Conservation (phyloP, 2,113 vertebrate species). For the Zosterops hypoxanthus region DNA sequence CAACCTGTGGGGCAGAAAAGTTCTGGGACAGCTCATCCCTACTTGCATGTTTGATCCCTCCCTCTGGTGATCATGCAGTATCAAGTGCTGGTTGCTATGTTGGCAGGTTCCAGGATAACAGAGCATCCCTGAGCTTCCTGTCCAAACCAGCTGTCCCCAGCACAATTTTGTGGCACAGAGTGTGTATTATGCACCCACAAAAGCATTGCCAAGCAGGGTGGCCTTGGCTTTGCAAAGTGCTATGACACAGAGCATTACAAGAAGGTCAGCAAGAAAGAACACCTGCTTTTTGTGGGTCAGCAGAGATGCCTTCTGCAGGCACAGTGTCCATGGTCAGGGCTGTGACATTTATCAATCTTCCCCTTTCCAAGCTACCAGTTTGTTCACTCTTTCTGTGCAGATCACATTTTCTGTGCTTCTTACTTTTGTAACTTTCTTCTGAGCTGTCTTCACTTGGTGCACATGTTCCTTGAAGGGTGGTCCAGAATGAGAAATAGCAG, state of each 20-base stretch:
- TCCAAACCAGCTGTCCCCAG: not conserved
- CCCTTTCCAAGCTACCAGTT: not conserved
- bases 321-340: rapidly evolving
- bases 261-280: not conserved
- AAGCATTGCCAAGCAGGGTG: rapidly evolving
- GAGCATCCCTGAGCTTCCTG: not conserved
- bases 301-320: not conserved
- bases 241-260: rapidly evolving
- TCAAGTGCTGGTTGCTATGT: rapidly evolving
- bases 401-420: not conserved
- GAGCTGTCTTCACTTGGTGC: not conserved
- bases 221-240: not conserved
- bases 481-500: not conserved
- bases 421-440: not conserved
- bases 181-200: rapidly evolving
- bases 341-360: rapidly evolving
- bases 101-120: not conserved
- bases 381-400: not conserved
- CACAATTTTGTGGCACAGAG: not conserved
- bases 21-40: not conserved
- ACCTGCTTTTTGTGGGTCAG: not conserved
- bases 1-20: not conserved
- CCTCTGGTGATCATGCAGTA: not conserved
- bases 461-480: not conserved
- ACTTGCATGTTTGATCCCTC: not conserved